Evolutionary conservation across 2,888 invertebrate genomes (phyloP), one percentile per base, ranked within the genome.

Genomic region (Cyclophora punctaria): DNA sequence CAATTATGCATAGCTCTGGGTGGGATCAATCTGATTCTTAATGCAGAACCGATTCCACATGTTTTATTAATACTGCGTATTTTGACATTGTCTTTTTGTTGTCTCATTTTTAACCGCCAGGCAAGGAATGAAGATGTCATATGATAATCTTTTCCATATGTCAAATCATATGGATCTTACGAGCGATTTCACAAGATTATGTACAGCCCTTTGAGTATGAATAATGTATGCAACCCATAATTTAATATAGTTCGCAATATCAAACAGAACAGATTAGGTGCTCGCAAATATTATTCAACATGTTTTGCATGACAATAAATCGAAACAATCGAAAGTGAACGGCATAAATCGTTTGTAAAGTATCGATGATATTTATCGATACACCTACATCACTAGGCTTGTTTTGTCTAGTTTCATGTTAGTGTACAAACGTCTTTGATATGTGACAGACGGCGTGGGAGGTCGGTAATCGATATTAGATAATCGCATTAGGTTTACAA

Each of bases 381-480:
- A 71, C 69, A 71, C 73, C 72, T 71, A 73, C 73, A 66, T 45
- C 67, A 66, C 69, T 67, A 50, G 51, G 58, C 56, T 64, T 56
- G 65, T 63, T 69, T 56, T 52, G 56, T 52, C 58, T 57, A 61
- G 60, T 61, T 64, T 57, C 55, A 59, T 64, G 67, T 63, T 67
- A 66, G 67, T 66, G 64, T 62, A 59, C 61, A 58, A 53, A 47
- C 44, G 48, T 49, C 49, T 51, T 51, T 70, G 73, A 78, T 73
- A 70, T 73, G 71, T 71, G 78, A 77, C 77, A 78, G 69, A 53
- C 57, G 45, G 75, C 73, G 83, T 82, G 80, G 82, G 82, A 73
- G 75, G 71, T 71, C 72, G 52, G 70, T 71, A 77, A 83, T 78
- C 76, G 81, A 79, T 80, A 80, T 83, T 83, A 80, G 81, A 83